Evolutionary conservation across 2,797 vertebrate species (phyloP).

Genomic region (Lerista edwardsae): DNA sequence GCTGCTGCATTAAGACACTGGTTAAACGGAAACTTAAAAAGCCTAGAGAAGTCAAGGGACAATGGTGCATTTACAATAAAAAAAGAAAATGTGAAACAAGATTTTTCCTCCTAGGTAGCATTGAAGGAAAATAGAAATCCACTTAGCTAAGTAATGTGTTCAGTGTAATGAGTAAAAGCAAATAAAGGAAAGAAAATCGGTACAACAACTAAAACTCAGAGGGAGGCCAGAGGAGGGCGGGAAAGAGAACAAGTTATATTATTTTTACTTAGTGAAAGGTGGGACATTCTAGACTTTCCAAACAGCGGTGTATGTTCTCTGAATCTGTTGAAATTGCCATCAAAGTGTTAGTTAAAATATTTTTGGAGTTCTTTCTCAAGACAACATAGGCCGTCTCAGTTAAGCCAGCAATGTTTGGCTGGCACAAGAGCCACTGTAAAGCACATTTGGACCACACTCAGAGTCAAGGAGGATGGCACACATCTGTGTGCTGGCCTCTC

Average conservation of each 20-base stretch:
- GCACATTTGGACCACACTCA: too few species aligned
- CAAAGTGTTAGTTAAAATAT: not conserved
- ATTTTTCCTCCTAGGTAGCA: constrained; percentile 39
- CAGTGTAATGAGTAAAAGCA: not conserved
- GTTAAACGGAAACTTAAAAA: constrained; percentile 62
- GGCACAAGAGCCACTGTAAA: too few species aligned
- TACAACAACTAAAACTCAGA: not conserved
- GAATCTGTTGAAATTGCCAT: not conserved
- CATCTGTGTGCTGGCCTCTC: too few species aligned
- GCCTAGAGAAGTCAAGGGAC: constrained; percentile 58
- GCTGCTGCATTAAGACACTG: constrained; percentile 61
- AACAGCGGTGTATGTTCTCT: not conserved
- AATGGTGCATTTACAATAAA: not conserved
- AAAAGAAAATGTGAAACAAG: not conserved
- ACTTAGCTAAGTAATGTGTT: not conserved
- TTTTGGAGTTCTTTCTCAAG: not conserved
- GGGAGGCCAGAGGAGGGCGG: not conserved
- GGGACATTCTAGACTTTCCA: not conserved
- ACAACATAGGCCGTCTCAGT: not conserved
- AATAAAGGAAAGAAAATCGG: not conserved
- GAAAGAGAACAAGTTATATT: not conserved
- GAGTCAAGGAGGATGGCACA: too few species aligned
- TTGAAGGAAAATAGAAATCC: constrained; percentile 37
- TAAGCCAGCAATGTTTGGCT: too few species aligned
- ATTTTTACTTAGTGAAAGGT: not conserved